Base-by-base conservation (phyloP, 1,140 invertebrate genomes). In the Tachypleus tridentatus region DNA sequence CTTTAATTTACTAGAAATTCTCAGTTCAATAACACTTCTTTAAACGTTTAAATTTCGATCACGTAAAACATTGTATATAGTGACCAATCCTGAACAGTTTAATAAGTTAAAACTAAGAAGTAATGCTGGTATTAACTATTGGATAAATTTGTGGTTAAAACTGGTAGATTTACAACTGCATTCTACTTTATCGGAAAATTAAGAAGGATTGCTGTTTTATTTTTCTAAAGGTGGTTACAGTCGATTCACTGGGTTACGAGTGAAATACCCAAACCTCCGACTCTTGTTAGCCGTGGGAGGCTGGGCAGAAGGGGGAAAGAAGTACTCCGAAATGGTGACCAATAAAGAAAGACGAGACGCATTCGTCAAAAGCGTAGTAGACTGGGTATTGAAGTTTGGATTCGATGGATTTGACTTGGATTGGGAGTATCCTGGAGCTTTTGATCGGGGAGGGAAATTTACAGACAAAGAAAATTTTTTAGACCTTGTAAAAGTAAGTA, bases 371-470 rank as follows among this genome's bases (percentile, higher is more conserved):
- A 75, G 72, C 53, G 74, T 75, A 6, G 64, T 75, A 8, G 64
- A 74, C 47, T 70, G 60, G 58, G 66, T 78, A 49, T 66, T 69
- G 10, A 64, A 73, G 52, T 77, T 75, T 60, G 70, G 72, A 56
- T 79, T 79, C 62, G 77, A 78, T 69, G 77, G 77, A 0, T 73
- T 79, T 56, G 77, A 77, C 70, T 62, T 78, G 6, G 76, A 78
- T 61, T 79, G 77, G 77, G 77, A 78, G 67, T 78, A 77, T 71
- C 91, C 91, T 3, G 89, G 86, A 4, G 90, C 89, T 0, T 82
- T 87, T 0, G 89, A 92, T 75, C 80, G 89, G 11, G 88, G 88
- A n/a, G 91, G 91, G 52, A 84, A 80, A 58, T 90, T 85, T 72
- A 83, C 85, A 3, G 91, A 93, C 75, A 93, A 91, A 75, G 85